Evolutionary conservation across 2,888 invertebrate genomes (phyloP), one percentile per base, ranked within the genome.

Genomic region (Drosophila dives): DNA sequence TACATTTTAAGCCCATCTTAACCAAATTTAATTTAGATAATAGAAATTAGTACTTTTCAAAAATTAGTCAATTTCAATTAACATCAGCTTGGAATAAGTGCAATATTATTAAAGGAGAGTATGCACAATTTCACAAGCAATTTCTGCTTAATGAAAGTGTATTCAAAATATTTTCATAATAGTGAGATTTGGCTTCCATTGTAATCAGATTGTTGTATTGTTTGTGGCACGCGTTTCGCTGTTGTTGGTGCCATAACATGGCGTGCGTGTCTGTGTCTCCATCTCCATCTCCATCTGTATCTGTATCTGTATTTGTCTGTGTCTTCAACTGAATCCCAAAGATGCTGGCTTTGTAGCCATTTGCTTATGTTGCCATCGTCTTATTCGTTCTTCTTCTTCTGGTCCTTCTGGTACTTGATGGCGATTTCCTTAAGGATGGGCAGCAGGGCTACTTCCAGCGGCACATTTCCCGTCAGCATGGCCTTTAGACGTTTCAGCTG

Each of bases 191-290:
- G n/a, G n/a, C 8, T 20, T 54, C 36, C 17, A 34, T 26, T 20
- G 23, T 26, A 10, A 17, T 36, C 11, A 11, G 17, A 36, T 36
- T 34, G 23, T 15, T 53, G 36, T 36, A 23, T 36, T 20, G 15
- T 53, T 53, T 53, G 33, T 2, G 11, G 49, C 49, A 54, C 26
- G 54, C 54, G 54, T 54, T 36, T 26, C 36, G 36, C 54, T 55
- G 26, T 60, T 55, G 33, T 70, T 65, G 56, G 11, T 36, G 38
- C 11, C 36, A 15, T 34, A 34, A 53, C 53, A 15, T 53, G 33
- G 34, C 54, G 53, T 59, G 60, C 49, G 49, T 54, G 10, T 38
- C 15, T 40, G 60, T 69, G n/a, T 38, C 26, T 17, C 26, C 26
- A 54, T 38, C 26, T 17, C 26, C 26, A 20, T 53, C 1, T 33